Base-by-base conservation (phyloP, 92 coral and sea anemone species). In the Chrysogorgia sp. region DNA sequence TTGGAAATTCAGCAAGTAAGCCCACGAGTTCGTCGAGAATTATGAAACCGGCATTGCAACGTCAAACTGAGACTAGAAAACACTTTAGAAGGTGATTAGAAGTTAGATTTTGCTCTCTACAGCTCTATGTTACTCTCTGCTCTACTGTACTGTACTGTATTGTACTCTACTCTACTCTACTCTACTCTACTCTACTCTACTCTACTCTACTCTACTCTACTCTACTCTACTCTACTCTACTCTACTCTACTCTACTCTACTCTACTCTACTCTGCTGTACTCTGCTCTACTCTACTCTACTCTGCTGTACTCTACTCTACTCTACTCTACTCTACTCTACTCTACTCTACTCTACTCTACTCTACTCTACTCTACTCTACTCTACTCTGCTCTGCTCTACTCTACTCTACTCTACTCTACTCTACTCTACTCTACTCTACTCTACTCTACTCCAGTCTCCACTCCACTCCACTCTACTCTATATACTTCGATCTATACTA, bases 1-100 rank as follows among this genome's bases (percentile, higher is more conserved):
- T 94, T 30, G 98, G 98, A 23, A 96, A 93, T 23, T 53, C 79
- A 14, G 37, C 79, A 0, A 72, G 31, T 34, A 37, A 72, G 3
- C 31, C 65, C 25, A 23, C 48, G 19, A 56, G 64, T 55, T 40
- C 58, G 24, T 26, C 13, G 77, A 72, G 32, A 72, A 25, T 47
- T 8, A 0, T 7, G 12, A 72, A 72, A 26, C 65, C 79, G 9
- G 49, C 79, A 14, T 23, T 56, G 25, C 79, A 72, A 35, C 79
- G 79, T 34, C 79, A 72, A 33, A 76, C 63, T 41, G 57, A 84
- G 75, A 63, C 91, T 53, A 62, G 84, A 74, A 32, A 88, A 81
- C 50, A 77, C 59, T 26, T 76, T 32, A 67, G 85, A 81, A 67
- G 86, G 85, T 87, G 74, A 72, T 10, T 57, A 22, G 10, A n/a